Conservation (phyloP, 1,140 invertebrate species). For the Helicoverpa armigera region DNA sequence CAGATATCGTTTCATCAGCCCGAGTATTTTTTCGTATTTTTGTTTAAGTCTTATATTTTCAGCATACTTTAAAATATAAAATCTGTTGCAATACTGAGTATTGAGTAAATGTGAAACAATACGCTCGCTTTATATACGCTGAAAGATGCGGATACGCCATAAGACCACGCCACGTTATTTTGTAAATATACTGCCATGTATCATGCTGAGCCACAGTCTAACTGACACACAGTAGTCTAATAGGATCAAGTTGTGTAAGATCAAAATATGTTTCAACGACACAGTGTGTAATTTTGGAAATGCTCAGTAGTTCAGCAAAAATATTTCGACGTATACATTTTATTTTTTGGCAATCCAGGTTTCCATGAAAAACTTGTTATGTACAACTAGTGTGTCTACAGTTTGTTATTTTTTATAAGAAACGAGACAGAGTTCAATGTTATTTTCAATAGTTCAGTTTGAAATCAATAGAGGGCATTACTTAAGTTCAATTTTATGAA, state of each 20-base stretch:
- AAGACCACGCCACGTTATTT: conserved; percentile 19
- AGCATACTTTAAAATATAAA: too few relatives aligned
- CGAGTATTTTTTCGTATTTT: too few relatives aligned
- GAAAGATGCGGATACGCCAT: conserved; percentile 16
- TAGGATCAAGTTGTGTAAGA: background rate
- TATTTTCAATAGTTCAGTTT: conserved; percentile 10
- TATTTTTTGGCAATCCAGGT: too few relatives aligned
- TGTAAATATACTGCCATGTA: conserved; percentile 24
- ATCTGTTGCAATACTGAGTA: too few relatives aligned
- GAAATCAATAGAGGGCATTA: too few relatives aligned
- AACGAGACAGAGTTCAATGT: conserved; percentile 1
- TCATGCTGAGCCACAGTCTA: background rate
- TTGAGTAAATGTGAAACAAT: too few relatives aligned
- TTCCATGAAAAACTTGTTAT: background rate
- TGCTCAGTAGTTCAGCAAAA: too few relatives aligned
- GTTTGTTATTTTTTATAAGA: background rate
- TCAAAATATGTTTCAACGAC: background rate
- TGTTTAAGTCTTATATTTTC: too few relatives aligned
- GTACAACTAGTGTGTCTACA: background rate
- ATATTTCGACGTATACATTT: too few relatives aligned
- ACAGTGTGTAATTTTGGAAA: background rate
- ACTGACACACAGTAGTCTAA: background rate
- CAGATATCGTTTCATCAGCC: too few relatives aligned
- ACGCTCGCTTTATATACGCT: background rate
- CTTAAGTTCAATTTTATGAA: too few relatives aligned